Conservation (phyloP, 1,140 invertebrate species). For the Tachypleus tridentatus region DNA sequence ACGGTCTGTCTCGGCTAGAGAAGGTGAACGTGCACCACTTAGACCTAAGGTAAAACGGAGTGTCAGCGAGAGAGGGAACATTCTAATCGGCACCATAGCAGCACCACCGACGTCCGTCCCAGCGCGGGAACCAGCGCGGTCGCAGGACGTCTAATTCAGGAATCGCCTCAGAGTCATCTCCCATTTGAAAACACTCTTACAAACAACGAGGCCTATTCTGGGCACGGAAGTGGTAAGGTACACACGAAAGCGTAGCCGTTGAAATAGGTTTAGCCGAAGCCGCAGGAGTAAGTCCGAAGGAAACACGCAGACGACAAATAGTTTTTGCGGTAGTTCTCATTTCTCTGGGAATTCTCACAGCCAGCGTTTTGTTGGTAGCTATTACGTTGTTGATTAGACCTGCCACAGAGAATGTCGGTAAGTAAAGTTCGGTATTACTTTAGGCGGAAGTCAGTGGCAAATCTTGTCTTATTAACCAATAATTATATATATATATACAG, state of each 20-base stretch:
- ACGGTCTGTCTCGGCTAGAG: constrained; percentile 11
- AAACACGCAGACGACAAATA: constrained; percentile 10
- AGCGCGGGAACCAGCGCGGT: no score
- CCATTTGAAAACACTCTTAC: no score
- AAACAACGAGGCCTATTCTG: no score
- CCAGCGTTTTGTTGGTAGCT: constrained; percentile 24
- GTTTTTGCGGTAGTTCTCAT: constrained; percentile 10
- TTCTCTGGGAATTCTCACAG: constrained; percentile 4
- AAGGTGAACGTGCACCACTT: constrained; percentile 3
- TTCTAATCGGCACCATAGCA: no score
- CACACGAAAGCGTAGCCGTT: constrained; percentile 10
- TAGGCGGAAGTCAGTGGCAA: no score
- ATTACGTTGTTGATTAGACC: constrained; percentile 23
- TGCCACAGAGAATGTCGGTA: constrained; percentile 23
- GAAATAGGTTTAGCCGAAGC: constrained; percentile 12
- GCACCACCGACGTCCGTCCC: no score
- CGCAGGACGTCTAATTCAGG: no score
- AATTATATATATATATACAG: no score
- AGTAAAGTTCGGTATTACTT: constrained; percentile 8
- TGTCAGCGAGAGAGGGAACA: constrained; percentile 13
- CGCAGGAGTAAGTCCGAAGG: constrained; percentile 10
- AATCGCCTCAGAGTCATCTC: no score
- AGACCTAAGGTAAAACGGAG: constrained; percentile 12
- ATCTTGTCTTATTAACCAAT: no score
- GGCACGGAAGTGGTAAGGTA: no score